Conservation (phyloP, 2,888 invertebrate species). For the Prosopocoilus inquinatus region DNA sequence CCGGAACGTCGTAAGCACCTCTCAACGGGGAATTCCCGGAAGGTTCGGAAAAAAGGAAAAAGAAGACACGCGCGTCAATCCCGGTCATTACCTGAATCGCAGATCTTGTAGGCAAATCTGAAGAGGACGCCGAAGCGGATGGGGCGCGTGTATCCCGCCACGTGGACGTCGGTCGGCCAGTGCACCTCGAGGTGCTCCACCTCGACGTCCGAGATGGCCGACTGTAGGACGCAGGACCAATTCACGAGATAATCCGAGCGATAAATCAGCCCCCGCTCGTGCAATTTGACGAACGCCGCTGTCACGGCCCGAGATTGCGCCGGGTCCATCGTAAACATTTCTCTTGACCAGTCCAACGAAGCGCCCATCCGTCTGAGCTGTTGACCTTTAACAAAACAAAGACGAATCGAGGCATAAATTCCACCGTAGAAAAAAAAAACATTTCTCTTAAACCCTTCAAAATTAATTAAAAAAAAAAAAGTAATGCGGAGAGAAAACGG, state of each 20-base stretch:
- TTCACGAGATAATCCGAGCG: slow-evolving; percentile 93
- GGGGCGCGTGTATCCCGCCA: slow-evolving; percentile 84
- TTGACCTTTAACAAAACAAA: slow-evolving; percentile 42
- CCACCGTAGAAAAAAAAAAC: background rate
- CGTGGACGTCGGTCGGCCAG: slow-evolving; percentile 79
- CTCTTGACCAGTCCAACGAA: slow-evolving; percentile 92
- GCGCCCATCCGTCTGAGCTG: slow-evolving; percentile 88
- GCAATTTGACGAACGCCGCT: slow-evolving; percentile 79
- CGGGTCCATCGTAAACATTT: slow-evolving; percentile 96
- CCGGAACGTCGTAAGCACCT: too few species aligned
- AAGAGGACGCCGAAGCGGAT: slow-evolving; percentile 93
- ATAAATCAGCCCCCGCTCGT: slow-evolving; percentile 67
- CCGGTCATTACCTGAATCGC: slow-evolving; percentile 55
- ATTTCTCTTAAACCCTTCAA: background rate
- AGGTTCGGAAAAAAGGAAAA: too few species aligned
- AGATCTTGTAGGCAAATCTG: slow-evolving; percentile 86
- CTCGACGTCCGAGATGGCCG: slow-evolving; percentile 98
- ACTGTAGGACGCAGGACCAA: slow-evolving; percentile 96
- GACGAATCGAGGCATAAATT: background rate
- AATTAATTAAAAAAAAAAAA: too few species aligned
- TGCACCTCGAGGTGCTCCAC: slow-evolving; percentile 91
- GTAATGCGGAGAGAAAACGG: too few species aligned
- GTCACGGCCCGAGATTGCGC: slow-evolving; percentile 83
- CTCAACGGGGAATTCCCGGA: too few species aligned
- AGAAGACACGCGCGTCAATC: too few species aligned